Evolutionary conservation across 2,113 vertebrate genomes (phyloP).

Genomic region (Leucoraja erinaceus): DNA sequence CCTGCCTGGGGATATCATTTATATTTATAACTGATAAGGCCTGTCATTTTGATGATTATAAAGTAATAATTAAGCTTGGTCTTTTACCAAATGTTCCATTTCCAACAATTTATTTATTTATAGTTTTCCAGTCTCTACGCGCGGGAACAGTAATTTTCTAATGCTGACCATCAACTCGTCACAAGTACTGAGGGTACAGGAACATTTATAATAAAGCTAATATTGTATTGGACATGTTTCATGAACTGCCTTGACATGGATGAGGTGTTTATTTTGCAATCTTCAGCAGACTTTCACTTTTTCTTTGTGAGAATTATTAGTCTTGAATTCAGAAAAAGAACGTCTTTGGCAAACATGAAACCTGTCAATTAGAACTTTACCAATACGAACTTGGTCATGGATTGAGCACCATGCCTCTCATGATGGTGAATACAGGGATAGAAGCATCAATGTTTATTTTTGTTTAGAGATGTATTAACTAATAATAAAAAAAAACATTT

Average conservation of each 20-base stretch:
- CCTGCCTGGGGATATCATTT: neutral
- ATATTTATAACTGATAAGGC: neutral
- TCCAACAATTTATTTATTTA: neutral
- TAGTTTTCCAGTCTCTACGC: neutral
- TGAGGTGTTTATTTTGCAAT: neutral
- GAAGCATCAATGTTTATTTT: neutral
- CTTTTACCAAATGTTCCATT: neutral
- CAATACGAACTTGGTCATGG: neutral
- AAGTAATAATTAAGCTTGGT: neutral
- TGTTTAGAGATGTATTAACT: neutral
- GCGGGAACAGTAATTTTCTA: neutral
- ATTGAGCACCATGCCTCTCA: neutral
- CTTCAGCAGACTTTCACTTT: neutral
- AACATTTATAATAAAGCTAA: neutral
- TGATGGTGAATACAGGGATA: neutral
- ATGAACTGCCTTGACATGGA: neutral
- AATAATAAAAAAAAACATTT: neutral
- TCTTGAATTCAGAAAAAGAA: neutral
- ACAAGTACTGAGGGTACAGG: neutral
- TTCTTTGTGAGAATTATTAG: neutral
- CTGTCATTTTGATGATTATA: neutral
- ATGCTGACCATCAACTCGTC: neutral
- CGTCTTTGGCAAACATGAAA: neutral
- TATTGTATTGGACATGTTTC: neutral
- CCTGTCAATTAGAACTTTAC: neutral